These are phyloP conservation scores for Anas platyrhynchos DNA, from an alignment of 2,113 vertebrate genomes.

Conservation along the genomic window DNA sequence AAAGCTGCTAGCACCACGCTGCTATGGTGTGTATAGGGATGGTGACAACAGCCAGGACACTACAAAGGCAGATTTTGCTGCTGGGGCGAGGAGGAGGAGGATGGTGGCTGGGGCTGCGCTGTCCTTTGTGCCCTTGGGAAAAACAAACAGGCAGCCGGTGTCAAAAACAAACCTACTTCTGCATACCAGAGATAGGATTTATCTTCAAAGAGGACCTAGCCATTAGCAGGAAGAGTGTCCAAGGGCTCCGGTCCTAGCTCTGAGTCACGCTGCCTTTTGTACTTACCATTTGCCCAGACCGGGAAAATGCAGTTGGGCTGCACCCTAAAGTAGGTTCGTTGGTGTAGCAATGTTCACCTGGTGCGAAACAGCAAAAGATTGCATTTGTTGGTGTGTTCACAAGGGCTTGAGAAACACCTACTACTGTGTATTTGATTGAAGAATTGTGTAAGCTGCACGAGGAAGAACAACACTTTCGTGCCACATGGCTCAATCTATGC, in stretches of 20 bases:
- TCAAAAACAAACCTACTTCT: not conserved
- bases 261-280: not conserved
- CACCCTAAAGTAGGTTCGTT: not conserved
- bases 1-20: not conserved
- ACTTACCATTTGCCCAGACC: not conserved
- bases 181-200: conserved; percentile 30
- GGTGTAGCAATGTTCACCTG: accelerated
- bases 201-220: conserved; percentile 7
- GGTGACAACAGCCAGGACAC: accelerated
- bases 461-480: not conserved
- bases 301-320: not conserved
- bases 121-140: conserved; percentile 10
- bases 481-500: not conserved
- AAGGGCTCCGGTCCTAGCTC: not conserved
- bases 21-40: not conserved
- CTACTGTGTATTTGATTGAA: not conserved
- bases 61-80: not conserved
- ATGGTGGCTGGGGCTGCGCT: not conserved
- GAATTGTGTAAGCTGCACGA: not conserved
- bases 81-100: not conserved
- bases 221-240: not conserved
- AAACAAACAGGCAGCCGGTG: not conserved
- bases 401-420: not conserved
- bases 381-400: not conserved
- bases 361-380: not conserved